Base-by-base conservation (phyloP, 2,797 vertebrate species). In the Helicolenus hilgendorfi region DNA sequence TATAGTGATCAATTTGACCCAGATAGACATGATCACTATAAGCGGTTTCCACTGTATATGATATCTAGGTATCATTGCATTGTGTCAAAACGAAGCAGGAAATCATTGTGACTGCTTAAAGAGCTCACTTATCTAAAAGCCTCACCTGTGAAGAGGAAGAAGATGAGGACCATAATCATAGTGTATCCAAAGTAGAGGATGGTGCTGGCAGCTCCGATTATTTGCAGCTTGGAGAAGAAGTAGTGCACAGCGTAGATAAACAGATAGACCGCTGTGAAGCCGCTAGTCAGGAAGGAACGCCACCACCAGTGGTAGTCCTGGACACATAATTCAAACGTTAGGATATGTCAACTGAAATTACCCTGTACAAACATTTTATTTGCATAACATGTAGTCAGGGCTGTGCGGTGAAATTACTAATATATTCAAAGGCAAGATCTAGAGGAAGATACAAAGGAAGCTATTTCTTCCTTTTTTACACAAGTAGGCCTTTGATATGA, bases 161-260 rank as follows among this genome's bases (percentile, higher is more conserved):
- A 99, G 95, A 98, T 98, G 87, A 99, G 97, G 74, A 98, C 98
- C 97, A 98, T 98, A 81, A 99, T 98, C 97, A 98, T 94, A 0
- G 97, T 98, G 95, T 99, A 99, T 83, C 98, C 98, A 13, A 99
- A 98, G 96, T 98, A 99, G 81, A 99, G 98, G 94, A 98, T 98
- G 74, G 98, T 98, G 92, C 98, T 99, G 38, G 98, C 98, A 0
- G 97, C 96, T 59, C 98, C 98, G 4, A 98, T 96, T 71, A 99
- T 98, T 96, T 99, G 98, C 56, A 99, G 97, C 94, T 99, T 98
- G 14, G 98, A 98, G 92, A 98, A 98, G 95, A 99, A 99, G 94
- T 99, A 99, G 95, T 98, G 97, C 85, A 98, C 92, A 18, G 97
- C 97, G 69, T 98, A 99, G 87, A 98, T 94, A 45, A 99, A 98